A percentile compares a stretch with the other conserved stretches of the same genome.
These are phyloP conservation scores for Mya arenaria DNA, from an alignment of 1,140 invertebrate genomes.

Conservation along the genomic window DNA sequence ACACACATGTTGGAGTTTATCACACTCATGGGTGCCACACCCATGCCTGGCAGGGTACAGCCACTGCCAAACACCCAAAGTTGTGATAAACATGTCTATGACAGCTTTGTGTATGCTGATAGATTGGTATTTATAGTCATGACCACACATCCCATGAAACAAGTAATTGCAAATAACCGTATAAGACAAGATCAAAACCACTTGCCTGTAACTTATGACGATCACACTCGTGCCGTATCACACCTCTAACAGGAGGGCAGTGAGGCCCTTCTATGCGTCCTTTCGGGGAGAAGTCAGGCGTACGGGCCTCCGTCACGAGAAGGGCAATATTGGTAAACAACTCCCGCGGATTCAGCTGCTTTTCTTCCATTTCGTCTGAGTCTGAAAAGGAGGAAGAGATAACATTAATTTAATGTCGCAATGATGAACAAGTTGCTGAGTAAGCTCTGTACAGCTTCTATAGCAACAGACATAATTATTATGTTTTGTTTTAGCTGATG, in stretches of 20 bases:
- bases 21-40: no score
- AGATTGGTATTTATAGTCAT: no score
- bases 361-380: conserved; percentile 76
- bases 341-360: conserved; percentile 83
- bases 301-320: conserved; percentile 86
- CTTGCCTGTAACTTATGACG: conserved; percentile 78
- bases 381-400: conserved; percentile 39
- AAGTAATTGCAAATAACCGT: no score
- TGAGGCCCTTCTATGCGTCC: conserved; percentile 89
- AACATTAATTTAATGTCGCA: conserved; percentile 2
- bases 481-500: neutral
- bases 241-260: conserved; percentile 81
- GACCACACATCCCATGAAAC: no score
- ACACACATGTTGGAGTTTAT: no score
- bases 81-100: no score
- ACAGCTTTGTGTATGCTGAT: no score
- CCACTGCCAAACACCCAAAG: no score
- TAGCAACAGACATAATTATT: neutral
- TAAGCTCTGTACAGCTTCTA: neutral
- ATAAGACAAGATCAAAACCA: no score
- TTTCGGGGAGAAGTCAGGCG: conserved; percentile 83
- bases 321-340: conserved; percentile 85
- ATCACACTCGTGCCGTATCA: conserved; percentile 83
- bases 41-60: no score
- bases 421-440: neutral